Evolutionary conservation across 2,888 invertebrate genomes (phyloP).

Genomic region (Stenodera caucasica): DNA sequence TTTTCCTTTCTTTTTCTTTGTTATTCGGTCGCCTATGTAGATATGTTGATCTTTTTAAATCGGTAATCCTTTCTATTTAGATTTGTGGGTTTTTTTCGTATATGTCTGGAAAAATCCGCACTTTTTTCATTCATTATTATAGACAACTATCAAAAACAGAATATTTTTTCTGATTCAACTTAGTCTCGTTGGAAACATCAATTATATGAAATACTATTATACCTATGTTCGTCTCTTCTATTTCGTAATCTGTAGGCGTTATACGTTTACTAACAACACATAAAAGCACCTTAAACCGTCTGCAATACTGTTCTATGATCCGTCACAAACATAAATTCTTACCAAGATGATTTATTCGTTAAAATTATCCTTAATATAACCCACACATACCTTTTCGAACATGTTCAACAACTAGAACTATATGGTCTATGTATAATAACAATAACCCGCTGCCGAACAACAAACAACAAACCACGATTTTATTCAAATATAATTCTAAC

Average conservation of each 20-base stretch:
- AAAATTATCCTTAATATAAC: slow-evolving; percentile 36
- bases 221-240: neutral
- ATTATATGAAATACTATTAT: neutral
- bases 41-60: neutral
- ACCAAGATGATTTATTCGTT: slow-evolving; percentile 32
- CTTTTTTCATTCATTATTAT: neutral
- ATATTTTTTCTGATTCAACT: neutral
- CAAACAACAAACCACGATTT: neutral
- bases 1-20: slow-evolving; percentile 1
- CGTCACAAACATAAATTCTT: slow-evolving; percentile 34
- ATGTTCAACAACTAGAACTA: slow-evolving; percentile 25
- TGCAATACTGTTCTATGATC: slow-evolving; percentile 34
- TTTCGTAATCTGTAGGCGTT: slow-evolving; percentile 6
- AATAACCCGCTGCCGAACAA: slow-evolving; percentile 10
- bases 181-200: neutral
- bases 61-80: neutral
- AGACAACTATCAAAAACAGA: neutral
- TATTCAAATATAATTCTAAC: slow-evolving; percentile 5
- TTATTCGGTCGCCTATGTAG: neutral
- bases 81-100: neutral
- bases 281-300: slow-evolving; percentile 13
- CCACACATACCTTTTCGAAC: slow-evolving; percentile 32
- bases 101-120: neutral
- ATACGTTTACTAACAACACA: slow-evolving; percentile 2
- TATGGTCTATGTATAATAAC: slow-evolving; percentile 11